Percentiles rank a stretch among this genome's conserved stretches.
phyloP scores from a whole-genome alignment of 2,113 vertebrate genomes.

The Etia nguti region DNA sequence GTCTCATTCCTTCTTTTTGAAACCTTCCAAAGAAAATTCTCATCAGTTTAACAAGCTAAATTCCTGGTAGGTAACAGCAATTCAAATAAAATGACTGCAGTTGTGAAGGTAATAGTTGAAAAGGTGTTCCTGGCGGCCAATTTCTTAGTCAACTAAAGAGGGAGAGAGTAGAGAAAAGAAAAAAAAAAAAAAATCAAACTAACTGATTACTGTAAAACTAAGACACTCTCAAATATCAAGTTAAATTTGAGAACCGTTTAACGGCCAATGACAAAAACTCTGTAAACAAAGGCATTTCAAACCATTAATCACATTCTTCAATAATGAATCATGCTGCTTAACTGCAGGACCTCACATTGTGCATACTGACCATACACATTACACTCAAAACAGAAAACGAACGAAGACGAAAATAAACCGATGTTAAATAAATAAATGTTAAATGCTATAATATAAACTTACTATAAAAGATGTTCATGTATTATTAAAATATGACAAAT shows the following conservation, averaged over 20 bases:
- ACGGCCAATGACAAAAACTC: neutral
- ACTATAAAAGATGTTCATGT: neutral
- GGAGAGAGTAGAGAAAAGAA: neutral
- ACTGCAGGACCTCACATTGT: neutral
- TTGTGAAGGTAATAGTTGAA: fast-evolving
- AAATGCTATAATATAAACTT: neutral
- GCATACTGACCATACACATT: neutral
- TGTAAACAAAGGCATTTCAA: neutral
- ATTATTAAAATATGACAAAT: neutral
- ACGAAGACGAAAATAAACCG: neutral
- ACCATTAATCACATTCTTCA: neutral
- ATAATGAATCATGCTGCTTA: neutral
- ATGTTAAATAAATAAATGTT: neutral
- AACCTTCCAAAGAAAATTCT: no score
- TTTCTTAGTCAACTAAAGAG: neutral
- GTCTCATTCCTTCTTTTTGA: no score
- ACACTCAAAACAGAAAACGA: neutral
- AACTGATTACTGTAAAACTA: neutral
- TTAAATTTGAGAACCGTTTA: neutral
- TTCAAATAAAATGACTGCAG: neutral
- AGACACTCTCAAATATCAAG: neutral
- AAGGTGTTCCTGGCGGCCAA: neutral
- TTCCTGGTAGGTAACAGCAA: neutral
- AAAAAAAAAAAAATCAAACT: neutral
- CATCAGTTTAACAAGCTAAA: neutral